Percentiles rank a stretch among this genome's conserved stretches.
Conservation (phyloP, 2,888 invertebrate genomes). For the Monoplex corrugatus region DNA sequence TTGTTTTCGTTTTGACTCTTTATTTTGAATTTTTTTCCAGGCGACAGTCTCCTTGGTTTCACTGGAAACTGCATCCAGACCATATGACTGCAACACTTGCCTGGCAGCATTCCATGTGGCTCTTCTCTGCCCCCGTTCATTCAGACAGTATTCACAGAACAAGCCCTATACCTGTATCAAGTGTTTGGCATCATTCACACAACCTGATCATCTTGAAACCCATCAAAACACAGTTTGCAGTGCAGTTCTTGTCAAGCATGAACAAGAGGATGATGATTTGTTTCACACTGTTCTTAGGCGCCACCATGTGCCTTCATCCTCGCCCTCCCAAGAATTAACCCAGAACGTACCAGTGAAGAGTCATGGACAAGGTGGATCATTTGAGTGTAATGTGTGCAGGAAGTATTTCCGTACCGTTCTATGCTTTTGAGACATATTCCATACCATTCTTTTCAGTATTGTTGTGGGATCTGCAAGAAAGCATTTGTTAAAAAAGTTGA, state of each 20-base stretch:
- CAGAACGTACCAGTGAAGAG: background rate
- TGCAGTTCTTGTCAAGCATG: background rate
- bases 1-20: background rate
- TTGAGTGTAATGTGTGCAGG: background rate
- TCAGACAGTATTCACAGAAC: constrained; percentile 26
- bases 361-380: background rate
- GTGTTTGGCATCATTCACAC: constrained; percentile 10
- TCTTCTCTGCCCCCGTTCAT: constrained; percentile 24
- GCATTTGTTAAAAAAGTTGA: background rate
- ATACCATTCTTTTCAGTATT: constrained; percentile 20
- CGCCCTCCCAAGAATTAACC: background rate
- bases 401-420: constrained; percentile 29
- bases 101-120: constrained; percentile 39
- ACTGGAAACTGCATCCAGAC: constrained; percentile 43
- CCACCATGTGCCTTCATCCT: background rate
- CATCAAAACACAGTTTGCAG: background rate
- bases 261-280: background rate
- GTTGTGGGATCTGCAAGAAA: constrained; percentile 32
- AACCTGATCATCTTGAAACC: background rate
- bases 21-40: constrained; percentile 23
- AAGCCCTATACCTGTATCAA: constrained; percentile 8
- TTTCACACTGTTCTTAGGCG: background rate
- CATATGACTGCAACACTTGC: constrained; percentile 37
- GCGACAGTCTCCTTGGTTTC: constrained; percentile 32
- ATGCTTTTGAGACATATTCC: constrained; percentile 10